phyloP scores from a whole-genome alignment of 2,888 invertebrate genomes.

The Cynaeus angustus region DNA sequence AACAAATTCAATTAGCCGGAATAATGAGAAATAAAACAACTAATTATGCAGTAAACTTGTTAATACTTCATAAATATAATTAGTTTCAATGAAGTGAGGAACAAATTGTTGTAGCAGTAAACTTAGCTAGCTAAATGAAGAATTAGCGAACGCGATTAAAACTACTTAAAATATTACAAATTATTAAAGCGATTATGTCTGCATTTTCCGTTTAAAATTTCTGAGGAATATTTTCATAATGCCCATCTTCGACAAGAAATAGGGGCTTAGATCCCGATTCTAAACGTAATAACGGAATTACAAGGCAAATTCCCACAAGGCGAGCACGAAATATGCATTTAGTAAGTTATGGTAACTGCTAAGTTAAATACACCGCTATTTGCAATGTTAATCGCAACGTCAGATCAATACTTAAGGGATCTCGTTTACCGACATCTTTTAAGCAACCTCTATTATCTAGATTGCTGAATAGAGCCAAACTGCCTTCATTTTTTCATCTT shows the following conservation, averaged over 20 bases:
- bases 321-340: conserved; percentile 49
- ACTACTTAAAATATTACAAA: conserved; percentile 48
- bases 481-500: conserved; percentile 4
- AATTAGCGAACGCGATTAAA: conserved; percentile 43
- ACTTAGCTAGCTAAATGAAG: conserved; percentile 31
- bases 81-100: background rate
- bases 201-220: conserved; percentile 35
- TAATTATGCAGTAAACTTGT: too few species aligned
- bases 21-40: too few species aligned
- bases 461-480: conserved; percentile 37
- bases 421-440: conserved; percentile 41
- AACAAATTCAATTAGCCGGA: too few species aligned
- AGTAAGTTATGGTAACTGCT: conserved; percentile 55
- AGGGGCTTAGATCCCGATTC: conserved; percentile 42
- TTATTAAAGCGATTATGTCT: conserved; percentile 45
- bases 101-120: conserved; percentile 17
- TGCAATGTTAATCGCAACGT: conserved; percentile 55
- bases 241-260: conserved; percentile 45
- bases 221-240: conserved; percentile 41
- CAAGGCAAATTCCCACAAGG: conserved; percentile 47
- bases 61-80: background rate
- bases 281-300: conserved; percentile 50
- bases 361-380: conserved; percentile 56
- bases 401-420: conserved; percentile 48
- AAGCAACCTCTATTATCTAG: conserved; percentile 41